Conservation (phyloP, 2,888 invertebrate species). For the Epistrophella euchroma region DNA sequence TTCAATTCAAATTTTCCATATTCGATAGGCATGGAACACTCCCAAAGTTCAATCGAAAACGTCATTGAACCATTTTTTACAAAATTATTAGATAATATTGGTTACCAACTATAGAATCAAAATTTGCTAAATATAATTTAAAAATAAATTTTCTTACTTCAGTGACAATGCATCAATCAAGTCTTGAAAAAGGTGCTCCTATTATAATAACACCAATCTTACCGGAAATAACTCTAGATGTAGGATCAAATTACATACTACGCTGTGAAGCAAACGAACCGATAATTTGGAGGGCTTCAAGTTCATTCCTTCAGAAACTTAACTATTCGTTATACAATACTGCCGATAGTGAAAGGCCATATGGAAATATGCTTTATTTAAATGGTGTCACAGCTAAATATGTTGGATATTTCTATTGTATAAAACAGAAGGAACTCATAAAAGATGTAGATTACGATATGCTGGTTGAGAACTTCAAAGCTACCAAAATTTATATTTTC, state of each 20-base stretch:
- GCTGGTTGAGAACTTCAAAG: slow-evolving; percentile 80
- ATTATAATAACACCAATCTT: slow-evolving; percentile 81
- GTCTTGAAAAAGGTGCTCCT: slow-evolving; percentile 79
- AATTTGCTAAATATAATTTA: no score
- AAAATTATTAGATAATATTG: no score
- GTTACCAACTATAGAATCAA: no score
- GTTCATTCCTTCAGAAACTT: slow-evolving; percentile 6
- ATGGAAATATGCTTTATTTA: slow-evolving; percentile 84
- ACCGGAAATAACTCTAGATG: slow-evolving; percentile 81
- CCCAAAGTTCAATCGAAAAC: no score
- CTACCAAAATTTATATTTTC: slow-evolving; percentile 85
- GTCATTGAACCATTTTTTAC: no score
- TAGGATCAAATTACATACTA: slow-evolving; percentile 81
- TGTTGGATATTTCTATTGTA: slow-evolving; percentile 86
- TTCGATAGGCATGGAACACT: no score
- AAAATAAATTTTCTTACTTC: slow-evolving; percentile 27
- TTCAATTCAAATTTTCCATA: no score
- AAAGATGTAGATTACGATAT: slow-evolving; percentile 81
- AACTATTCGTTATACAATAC: slow-evolving; percentile 72
- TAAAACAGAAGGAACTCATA: slow-evolving; percentile 81
- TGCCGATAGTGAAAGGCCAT: slow-evolving; percentile 79
- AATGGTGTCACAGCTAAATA: slow-evolving; percentile 84
- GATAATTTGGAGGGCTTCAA: slow-evolving; percentile 82
- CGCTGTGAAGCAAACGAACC: slow-evolving; percentile 84
- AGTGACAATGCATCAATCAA: slow-evolving; percentile 79